Evolutionary conservation across 2,888 invertebrate genomes (phyloP).

Genomic region (Cyclophora punctaria): DNA sequence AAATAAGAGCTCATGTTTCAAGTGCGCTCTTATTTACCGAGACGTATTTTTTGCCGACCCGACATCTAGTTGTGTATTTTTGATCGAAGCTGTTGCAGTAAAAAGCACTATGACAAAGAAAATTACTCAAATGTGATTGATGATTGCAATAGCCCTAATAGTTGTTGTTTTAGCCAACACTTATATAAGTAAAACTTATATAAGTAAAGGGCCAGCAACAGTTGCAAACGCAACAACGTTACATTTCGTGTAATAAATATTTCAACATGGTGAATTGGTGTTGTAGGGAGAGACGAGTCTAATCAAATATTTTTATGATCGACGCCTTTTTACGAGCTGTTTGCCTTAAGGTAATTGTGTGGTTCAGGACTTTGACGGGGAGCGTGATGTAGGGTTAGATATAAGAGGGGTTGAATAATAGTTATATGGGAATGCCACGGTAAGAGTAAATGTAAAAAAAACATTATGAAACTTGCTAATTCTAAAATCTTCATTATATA

Average conservation of each 20-base stretch:
- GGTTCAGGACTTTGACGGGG: constrained; percentile 14
- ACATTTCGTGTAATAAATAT: constrained; percentile 54
- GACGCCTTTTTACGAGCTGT: constrained; percentile 65
- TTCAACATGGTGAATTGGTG: constrained; percentile 58
- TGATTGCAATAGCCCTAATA: not conserved
- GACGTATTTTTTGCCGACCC: no score
- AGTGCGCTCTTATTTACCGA: no score
- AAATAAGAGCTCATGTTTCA: no score
- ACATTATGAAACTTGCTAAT: not conserved
- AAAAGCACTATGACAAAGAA: not conserved
- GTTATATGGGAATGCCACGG: not conserved
- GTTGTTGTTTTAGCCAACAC: not conserved
- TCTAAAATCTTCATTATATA: no score
- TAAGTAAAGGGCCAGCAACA: not conserved
- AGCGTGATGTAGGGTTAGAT: no score
- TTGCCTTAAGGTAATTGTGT: constrained; percentile 35
- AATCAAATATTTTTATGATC: constrained; percentile 76
- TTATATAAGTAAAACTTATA: no score
- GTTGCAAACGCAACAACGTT: not conserved
- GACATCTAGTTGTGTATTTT: no score
- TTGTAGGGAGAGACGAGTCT: constrained; percentile 51
- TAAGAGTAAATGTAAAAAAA: not conserved
- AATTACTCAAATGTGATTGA: not conserved
- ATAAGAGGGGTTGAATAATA: no score
- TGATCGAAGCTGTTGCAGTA: no score